Evolutionary conservation across 1,140 invertebrate species (phyloP).

Genomic region (Caenorhabditis briggsae): DNA sequence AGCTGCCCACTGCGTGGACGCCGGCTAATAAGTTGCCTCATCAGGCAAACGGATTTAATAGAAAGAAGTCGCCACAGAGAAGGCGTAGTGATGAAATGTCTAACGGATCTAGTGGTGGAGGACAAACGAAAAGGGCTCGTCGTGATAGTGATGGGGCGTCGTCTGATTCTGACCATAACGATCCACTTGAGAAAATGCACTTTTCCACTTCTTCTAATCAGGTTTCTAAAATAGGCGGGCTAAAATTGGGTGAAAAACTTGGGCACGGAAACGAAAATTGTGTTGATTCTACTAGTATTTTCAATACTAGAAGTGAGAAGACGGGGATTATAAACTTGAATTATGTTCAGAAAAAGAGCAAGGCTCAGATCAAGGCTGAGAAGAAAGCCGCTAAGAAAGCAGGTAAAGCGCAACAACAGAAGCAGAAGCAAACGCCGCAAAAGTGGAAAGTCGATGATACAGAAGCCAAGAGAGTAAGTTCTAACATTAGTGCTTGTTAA

Average conservation of each 20-base stretch:
- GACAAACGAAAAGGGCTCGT: conserved; percentile 37
- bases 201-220: conserved; percentile 19
- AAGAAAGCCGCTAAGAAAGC: conserved; percentile 28
- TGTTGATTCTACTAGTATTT: neutral
- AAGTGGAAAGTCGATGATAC: conserved; percentile 23
- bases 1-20: conserved; percentile 65
- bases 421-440: conserved; percentile 49
- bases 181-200: conserved; percentile 51
- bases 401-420: conserved; percentile 57
- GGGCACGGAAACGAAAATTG: conserved; percentile 28
- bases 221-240: conserved; percentile 19
- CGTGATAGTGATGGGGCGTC: conserved; percentile 45
- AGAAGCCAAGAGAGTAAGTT: conserved; percentile 17
- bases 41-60: conserved; percentile 39
- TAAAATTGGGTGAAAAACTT: conserved; percentile 3
- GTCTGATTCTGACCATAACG: conserved; percentile 51
- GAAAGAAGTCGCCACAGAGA: conserved; percentile 43
- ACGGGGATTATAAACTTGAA: neutral
- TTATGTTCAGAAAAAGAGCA: conserved; percentile 60
- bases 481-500: neutral
- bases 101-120: conserved; percentile 34
- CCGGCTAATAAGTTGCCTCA: conserved; percentile 54
- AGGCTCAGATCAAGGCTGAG: conserved; percentile 64
- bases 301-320: neutral
- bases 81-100: conserved; percentile 45